phyloP scores from a whole-genome alignment of 1,140 invertebrate genomes.

The Drepana arcuata region DNA sequence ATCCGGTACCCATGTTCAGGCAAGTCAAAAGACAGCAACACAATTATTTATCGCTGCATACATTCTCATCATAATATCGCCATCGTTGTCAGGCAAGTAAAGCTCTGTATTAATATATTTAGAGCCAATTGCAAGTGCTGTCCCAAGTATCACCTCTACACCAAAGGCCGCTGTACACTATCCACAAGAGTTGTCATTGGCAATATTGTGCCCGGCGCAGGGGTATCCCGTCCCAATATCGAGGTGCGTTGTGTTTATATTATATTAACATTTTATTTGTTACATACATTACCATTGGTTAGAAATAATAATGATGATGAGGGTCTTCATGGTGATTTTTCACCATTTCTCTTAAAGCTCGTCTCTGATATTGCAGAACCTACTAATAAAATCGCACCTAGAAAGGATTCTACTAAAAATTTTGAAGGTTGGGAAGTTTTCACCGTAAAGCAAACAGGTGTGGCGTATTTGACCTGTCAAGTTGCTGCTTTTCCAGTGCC shows the following conservation, averaged over 20 bases:
- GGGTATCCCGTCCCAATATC: slow-evolving; percentile 79
- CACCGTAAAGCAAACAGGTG: slow-evolving; percentile 71
- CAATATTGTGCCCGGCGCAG: slow-evolving; percentile 78
- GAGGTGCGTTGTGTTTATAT: slow-evolving; percentile 73
- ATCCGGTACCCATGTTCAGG: slow-evolving; percentile 81
- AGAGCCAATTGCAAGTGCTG: slow-evolving; percentile 16
- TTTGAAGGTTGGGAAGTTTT: slow-evolving; percentile 79
- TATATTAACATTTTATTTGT: neutral
- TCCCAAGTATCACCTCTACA: slow-evolving; percentile 72
- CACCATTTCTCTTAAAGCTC: too few relatives aligned
- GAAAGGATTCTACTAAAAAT: slow-evolving; percentile 76
- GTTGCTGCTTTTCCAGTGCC: slow-evolving; percentile 79
- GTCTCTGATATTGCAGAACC: slow-evolving; percentile 74
- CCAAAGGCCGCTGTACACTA: slow-evolving; percentile 57
- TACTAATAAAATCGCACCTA: slow-evolving; percentile 77
- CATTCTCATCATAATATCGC: too few relatives aligned
- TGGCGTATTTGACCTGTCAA: slow-evolving; percentile 78
- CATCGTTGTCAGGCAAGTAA: too few relatives aligned
- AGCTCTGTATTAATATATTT: too few relatives aligned
- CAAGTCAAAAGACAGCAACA: too few relatives aligned
- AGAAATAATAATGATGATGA: too few relatives aligned
- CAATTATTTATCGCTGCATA: too few relatives aligned
- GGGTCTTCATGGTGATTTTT: too few relatives aligned
- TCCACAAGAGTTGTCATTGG: slow-evolving; percentile 59
- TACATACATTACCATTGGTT: too few relatives aligned